Conservation (phyloP, 2,888 invertebrate genomes). For the Coelinius sp. region DNA sequence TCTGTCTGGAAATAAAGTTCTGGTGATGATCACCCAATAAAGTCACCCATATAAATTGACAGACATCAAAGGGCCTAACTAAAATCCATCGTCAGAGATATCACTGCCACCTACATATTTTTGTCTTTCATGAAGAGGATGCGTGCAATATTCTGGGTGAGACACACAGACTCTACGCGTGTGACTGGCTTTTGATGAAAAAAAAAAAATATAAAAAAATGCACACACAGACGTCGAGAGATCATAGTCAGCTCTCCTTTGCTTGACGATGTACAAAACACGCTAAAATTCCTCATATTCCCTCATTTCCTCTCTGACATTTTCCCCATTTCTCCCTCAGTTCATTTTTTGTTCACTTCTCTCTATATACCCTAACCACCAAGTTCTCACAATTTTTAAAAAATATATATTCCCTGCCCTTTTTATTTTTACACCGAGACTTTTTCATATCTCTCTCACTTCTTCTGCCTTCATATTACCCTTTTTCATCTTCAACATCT, state of each 20-base stretch:
- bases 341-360: conserved; percentile 15
- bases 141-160: conserved; percentile 9
- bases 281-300: conserved; percentile 18
- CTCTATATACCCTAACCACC: background rate
- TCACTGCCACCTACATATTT: conserved; percentile 18
- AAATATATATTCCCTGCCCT: conserved; percentile 3
- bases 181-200: conserved; percentile 29
- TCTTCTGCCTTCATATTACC: conserved; percentile 17
- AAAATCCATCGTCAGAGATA: background rate
- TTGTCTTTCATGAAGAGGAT: conserved; percentile 31
- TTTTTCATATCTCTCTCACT: background rate
- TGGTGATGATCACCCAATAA: conserved; percentile 1
- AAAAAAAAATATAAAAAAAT: background rate
- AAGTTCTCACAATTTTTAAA: conserved; percentile 14
- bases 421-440: conserved; percentile 5
- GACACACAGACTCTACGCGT: conserved; percentile 7
- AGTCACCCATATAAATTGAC: conserved; percentile 10
- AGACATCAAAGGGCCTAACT: conserved; percentile 1
- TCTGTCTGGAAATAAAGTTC: no score
- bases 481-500: conserved; percentile 28
- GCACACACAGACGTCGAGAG: background rate
- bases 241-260: conserved; percentile 16
- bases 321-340: conserved; percentile 16
- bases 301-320: conserved; percentile 16
- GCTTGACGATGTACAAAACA: conserved; percentile 11